Percentiles rank a stretch among this genome's conserved stretches.
Evolutionary conservation across 2,113 vertebrate species (phyloP).

Genomic region (Zosterops japonicus): DNA sequence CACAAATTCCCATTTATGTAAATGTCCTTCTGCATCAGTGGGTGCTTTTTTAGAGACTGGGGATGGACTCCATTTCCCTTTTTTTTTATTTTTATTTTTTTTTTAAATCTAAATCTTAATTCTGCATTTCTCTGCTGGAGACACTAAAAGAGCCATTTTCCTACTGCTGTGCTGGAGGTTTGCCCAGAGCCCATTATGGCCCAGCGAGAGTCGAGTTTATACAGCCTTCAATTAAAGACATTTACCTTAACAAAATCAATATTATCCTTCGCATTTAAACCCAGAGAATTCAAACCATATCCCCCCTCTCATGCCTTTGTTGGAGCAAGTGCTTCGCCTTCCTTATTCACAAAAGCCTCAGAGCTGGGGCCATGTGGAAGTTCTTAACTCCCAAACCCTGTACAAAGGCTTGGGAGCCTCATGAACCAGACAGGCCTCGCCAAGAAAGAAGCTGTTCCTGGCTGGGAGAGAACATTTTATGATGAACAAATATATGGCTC

Average conservation of each 20-base stretch:
- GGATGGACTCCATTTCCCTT: not conserved
- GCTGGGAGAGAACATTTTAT: constrained; percentile 54
- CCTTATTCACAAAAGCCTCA: constrained; percentile 40
- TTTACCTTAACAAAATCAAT: constrained; percentile 68
- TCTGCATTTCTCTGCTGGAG: not conserved
- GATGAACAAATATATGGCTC: constrained; percentile 58
- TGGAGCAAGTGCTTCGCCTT: constrained; percentile 16
- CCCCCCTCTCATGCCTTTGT: not conserved
- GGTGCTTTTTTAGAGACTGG: not conserved
- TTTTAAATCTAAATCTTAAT: not conserved
- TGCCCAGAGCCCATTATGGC: constrained; percentile 34
- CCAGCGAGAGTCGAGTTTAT: not conserved
- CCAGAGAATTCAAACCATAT: constrained; percentile 44
- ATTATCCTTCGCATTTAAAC: constrained; percentile 60
- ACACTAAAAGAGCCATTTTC: not conserved
- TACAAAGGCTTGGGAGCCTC: constrained; percentile 58
- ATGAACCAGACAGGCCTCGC: constrained; percentile 25
- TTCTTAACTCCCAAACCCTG: constrained; percentile 39
- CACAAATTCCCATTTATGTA: not conserved
- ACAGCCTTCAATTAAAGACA: constrained; percentile 9
- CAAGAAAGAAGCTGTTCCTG: constrained; percentile 66
- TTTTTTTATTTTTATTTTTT: too few relatives aligned
- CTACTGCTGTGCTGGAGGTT: constrained; percentile 27
- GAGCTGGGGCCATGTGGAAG: constrained; percentile 59
- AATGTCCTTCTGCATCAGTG: not conserved